phyloP scores from a whole-genome alignment of 2,797 vertebrate genomes.

The Notamacropus eugenii region DNA sequence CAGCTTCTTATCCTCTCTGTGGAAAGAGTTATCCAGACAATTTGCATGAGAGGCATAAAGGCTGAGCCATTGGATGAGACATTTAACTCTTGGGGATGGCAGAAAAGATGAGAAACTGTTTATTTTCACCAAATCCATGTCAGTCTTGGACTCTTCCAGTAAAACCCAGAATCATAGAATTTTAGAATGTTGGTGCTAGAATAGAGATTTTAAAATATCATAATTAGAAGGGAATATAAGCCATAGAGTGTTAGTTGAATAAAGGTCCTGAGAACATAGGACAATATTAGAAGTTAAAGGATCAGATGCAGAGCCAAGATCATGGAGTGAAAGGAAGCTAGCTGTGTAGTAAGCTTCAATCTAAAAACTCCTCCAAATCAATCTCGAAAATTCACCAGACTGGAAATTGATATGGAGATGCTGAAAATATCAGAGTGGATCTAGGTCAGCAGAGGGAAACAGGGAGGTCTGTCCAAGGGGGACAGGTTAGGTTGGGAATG shows the following conservation, averaged over 20 bases:
- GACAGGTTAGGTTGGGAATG: too few relatives aligned
- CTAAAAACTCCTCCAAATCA: too few relatives aligned
- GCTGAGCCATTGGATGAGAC: not conserved
- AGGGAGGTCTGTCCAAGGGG: too few relatives aligned
- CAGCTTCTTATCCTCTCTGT: not conserved
- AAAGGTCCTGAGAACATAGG: not conserved
- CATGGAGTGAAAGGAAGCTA: not conserved
- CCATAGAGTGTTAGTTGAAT: not conserved
- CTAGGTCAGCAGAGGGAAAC: too few relatives aligned
- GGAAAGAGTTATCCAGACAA: not conserved
- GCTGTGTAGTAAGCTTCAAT: too few relatives aligned
- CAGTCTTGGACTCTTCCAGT: not conserved
- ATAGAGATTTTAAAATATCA: not conserved
- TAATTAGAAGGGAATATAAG: too few relatives aligned
- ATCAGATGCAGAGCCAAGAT: not conserved
- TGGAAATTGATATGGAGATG: too few relatives aligned
- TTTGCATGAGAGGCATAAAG: not conserved
- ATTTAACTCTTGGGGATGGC: not conserved
- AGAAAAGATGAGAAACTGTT: not conserved
- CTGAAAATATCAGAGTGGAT: too few relatives aligned
- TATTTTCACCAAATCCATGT: not conserved
- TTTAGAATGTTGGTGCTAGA: not conserved
- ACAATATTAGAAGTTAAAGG: not conserved
- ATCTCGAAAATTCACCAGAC: too few relatives aligned
- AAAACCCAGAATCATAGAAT: not conserved